Evolutionary conservation across 2,888 invertebrate species (phyloP), one percentile per base, ranked within the genome.

Genomic region (Cylloceria caligata): DNA sequence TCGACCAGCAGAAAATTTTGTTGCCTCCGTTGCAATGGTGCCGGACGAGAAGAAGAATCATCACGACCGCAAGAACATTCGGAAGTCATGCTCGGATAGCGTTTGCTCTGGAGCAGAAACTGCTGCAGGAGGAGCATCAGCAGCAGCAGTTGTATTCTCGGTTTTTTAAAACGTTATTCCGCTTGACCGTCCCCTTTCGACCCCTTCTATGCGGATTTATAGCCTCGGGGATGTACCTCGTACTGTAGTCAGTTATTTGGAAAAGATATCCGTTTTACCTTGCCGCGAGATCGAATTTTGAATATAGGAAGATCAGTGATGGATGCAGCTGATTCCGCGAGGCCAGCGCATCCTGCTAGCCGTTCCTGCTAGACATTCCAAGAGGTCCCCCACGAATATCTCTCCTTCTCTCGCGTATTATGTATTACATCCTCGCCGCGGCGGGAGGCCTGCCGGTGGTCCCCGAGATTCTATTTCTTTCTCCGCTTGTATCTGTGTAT

Each of bases 351-450:
- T 68, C 47, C 67, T 34, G 55, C 65, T 24, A 30, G 55, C 21
- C 64, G 45, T 62, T n/a, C n/a, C n/a, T n/a, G n/a, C n/a, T 79
- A 47, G 64, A 81, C 74, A 84, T 84, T 80, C 84, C 84, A 47
- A 27, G 52, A 47, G 78, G 73, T 82, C 80, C 83, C 81, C 83
- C 81, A 82, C 81, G 84, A 80, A 80, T 82, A 52, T 42, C 30
- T 36, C 36, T 34, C 30, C 55, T 47, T 39, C 30, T 49, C 60
- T 42, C 67, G 77, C 52, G 75, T 80, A 83, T 84, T 84, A 84
- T 84, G 84, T 83, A 84, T 84, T 83, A 84, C 84, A 84, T 83
- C 80, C 83, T 80, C 68, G 78, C 79, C 79, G 45, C 79, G 67
- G 74, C 81, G 81, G 81, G 81, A 74, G 81, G 78, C 78, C 81